Evolutionary conservation across 2,797 vertebrate genomes (phyloP), one percentile per base, ranked within the genome.

Genomic region (Crenichthys baileyi): DNA sequence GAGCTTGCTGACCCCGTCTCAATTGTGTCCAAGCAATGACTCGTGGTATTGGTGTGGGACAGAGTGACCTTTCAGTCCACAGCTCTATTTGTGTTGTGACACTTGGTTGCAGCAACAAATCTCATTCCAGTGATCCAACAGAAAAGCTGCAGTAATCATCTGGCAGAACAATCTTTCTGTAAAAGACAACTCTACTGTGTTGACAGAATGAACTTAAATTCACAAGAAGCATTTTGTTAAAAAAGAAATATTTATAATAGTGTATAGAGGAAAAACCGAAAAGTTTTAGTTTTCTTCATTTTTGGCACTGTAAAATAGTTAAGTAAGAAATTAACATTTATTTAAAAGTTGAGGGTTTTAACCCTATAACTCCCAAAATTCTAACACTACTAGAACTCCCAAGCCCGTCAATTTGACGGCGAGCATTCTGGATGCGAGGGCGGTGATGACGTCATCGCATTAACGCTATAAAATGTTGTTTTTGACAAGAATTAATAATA

Each of bases 1-100:
- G n/a, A 24, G 72, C 63, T 85, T 58, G 77, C 44, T 75, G 75
- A 79, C 61, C 53, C 70, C 51, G 41, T 79, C 76, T 75, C 53
- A 56, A 53, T 67, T 60, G 67, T 83, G 51, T 79, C 77, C 71
- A 31, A 51, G 60, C 77, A 77, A 36, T 77, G 70, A 77, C 46
- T 48, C 41, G 61, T 55, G 74, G 73, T 79, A 83, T 60, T 82
- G 75, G 36, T 73, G 36, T 20, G 46, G 74, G 55, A 79, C 71
- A 74, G 67, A 85, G 76, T 87, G 83, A 92, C 89, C 89, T 90
- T 89, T 92, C 79, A 87, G 85, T 86, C 79, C 76, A 70, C 68
- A 75, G 67, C 80, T 83, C 75, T n/a, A n/a, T 68, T 71, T 80
- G 77, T 63, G 68, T 51, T 56, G 51, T 79, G 79, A 86, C 83